phyloP scores from a whole-genome alignment of 2,888 invertebrate genomes.

The Mechanitis mazaeus region DNA sequence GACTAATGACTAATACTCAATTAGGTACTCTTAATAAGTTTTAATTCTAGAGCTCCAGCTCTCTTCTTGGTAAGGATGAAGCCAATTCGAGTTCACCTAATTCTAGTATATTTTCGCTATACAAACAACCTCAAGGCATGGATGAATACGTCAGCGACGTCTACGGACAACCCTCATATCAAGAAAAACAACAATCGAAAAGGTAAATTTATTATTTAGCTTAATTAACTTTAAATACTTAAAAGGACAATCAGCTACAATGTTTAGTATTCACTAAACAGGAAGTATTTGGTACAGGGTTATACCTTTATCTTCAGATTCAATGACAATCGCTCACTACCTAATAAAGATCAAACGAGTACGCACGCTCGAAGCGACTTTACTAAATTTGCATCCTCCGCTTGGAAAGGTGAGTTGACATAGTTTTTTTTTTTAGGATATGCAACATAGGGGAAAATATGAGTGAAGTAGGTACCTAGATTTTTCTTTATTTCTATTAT shows the following conservation, averaged over 20 bases:
- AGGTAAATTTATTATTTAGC: constrained; percentile 27
- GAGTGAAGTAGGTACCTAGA: too few species aligned
- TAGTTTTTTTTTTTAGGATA: too few species aligned
- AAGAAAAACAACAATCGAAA: constrained; percentile 34
- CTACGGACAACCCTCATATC: constrained; percentile 38
- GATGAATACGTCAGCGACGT: constrained; percentile 45
- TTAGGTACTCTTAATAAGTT: background rate
- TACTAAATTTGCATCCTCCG: constrained; percentile 47
- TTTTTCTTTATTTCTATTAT: too few species aligned
- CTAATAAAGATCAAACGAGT: constrained; percentile 31
- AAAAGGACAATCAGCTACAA: too few species aligned
- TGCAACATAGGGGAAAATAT: too few species aligned
- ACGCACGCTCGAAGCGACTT: constrained; percentile 40
- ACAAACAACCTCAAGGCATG: constrained; percentile 50
- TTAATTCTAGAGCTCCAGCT: constrained; percentile 41
- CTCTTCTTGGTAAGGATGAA: constrained; percentile 41
- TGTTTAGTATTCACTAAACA: too few species aligned
- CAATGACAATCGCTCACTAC: constrained; percentile 24
- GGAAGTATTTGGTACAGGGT: too few species aligned
- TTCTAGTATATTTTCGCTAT: constrained; percentile 54
- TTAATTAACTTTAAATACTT: too few species aligned
- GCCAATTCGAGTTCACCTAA: constrained; percentile 40
- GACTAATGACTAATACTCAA: too few species aligned
- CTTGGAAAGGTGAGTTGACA: constrained; percentile 46
- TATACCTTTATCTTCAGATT: constrained; percentile 28